Evolutionary conservation across 2,797 vertebrate genomes (phyloP).

Genomic region (Phyllotis vaccarum): DNA sequence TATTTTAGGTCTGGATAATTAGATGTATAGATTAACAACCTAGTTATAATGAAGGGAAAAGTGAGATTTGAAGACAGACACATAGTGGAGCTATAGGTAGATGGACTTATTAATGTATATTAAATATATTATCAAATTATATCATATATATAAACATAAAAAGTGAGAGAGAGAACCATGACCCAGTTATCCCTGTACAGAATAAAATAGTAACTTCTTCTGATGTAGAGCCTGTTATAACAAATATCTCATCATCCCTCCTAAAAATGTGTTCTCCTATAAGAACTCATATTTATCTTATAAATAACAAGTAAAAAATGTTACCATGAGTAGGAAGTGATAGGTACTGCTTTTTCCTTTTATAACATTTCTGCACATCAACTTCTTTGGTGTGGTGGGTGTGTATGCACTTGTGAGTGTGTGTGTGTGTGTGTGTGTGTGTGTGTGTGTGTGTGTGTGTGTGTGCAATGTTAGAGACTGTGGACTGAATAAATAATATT

Average conservation of each 20-base stretch:
- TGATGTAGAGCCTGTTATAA: not conserved
- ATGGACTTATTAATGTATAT: not conserved
- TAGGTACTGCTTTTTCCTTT: not conserved
- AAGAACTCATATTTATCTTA: not conserved
- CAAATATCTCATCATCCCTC: not conserved
- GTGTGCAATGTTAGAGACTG: not conserved
- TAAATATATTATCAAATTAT: not conserved
- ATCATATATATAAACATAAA: not conserved
- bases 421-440: not conserved
- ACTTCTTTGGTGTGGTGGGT: not conserved
- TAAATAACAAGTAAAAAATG: not conserved
- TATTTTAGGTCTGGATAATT: not conserved
- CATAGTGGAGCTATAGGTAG: not conserved
- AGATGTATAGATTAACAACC: not conserved
- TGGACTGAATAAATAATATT: not conserved
- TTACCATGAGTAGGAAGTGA: not conserved
- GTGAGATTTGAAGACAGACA: not conserved
- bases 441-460: too few relatives aligned
- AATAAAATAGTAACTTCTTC: not conserved
- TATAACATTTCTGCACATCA: not conserved
- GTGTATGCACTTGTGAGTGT: too few relatives aligned
- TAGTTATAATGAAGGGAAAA: not conserved
- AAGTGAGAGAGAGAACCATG: not conserved
- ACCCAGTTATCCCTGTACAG: not conserved
- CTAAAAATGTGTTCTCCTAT: not conserved